Conservation (phyloP, 1,140 invertebrate species). For the Pararge aegeria region DNA sequence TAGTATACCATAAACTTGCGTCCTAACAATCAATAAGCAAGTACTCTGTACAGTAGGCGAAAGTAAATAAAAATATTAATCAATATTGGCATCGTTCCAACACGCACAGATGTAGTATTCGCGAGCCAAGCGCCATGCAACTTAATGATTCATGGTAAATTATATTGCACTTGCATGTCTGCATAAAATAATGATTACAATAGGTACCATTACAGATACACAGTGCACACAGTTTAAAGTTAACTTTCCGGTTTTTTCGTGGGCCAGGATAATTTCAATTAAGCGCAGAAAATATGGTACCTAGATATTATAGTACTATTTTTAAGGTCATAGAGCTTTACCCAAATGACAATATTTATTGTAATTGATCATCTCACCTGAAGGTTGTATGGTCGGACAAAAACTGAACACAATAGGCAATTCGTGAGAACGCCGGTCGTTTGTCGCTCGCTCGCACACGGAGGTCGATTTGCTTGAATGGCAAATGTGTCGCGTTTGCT, state of each 20-base stretch:
- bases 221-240: no score
- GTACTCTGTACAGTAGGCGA: conserved; percentile 22
- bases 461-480: conserved; percentile 68
- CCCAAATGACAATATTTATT: background rate
- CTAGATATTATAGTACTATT: background rate
- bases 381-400: background rate
- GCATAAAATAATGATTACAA: no score
- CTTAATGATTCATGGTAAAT: conserved; percentile 3
- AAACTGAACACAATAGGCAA: conserved; percentile 28
- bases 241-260: no score
- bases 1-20: conserved; percentile 4
- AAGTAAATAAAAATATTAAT: conserved; percentile 31
- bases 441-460: conserved; percentile 49
- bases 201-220: no score
- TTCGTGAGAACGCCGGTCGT: conserved; percentile 62
- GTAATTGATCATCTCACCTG: conserved; percentile 8
- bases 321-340: background rate
- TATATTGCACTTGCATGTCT: background rate
- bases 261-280: no score
- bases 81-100: conserved; percentile 26
- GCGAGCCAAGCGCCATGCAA: conserved; percentile 22
- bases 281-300: no score
- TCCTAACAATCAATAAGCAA: conserved; percentile 2
- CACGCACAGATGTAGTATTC: conserved; percentile 31
- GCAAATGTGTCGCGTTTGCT: conserved; percentile 41